Evolutionary conservation across 2,797 vertebrate species (phyloP).

Genomic region (Thalassophryne amazonica): DNA sequence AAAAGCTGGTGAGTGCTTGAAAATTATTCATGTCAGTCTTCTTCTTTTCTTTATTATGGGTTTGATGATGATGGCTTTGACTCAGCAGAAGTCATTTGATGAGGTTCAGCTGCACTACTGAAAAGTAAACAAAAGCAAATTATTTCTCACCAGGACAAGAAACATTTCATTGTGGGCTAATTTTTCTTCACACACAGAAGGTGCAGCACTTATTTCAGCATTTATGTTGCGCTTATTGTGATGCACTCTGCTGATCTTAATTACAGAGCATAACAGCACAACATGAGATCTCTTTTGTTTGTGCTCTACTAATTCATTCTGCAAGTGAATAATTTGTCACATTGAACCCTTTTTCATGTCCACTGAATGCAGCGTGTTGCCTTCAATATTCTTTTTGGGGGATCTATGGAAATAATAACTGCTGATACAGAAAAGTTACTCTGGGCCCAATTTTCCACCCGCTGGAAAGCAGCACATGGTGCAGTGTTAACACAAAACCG

Average conservation of each 20-base stretch:
- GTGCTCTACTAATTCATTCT: neutral
- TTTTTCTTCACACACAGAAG: neutral
- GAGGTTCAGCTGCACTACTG: too few species aligned
- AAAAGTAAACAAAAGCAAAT: neutral
- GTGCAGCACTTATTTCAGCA: neutral
- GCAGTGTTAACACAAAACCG: too few species aligned
- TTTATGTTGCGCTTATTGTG: neutral
- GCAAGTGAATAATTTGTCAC: neutral
- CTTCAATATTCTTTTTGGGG: too few species aligned
- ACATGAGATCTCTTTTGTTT: neutral
- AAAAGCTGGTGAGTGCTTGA: conserved; percentile 6
- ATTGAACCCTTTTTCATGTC: too few species aligned
- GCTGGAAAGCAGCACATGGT: too few species aligned
- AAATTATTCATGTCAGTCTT: conserved; percentile 21
- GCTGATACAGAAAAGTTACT: too few species aligned
- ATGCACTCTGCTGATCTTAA: neutral
- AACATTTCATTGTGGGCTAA: neutral
- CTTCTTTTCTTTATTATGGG: neutral
- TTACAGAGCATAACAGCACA: neutral
- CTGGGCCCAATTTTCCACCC: too few species aligned
- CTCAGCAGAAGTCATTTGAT: neutral
- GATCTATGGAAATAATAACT: too few species aligned
- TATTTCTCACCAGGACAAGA: neutral
- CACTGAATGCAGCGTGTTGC: too few species aligned
- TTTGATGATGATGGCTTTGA: conserved; percentile 1